These are phyloP conservation scores for Folsomia candida DNA, from an alignment of 2,888 invertebrate species.

Conservation along the genomic window DNA sequence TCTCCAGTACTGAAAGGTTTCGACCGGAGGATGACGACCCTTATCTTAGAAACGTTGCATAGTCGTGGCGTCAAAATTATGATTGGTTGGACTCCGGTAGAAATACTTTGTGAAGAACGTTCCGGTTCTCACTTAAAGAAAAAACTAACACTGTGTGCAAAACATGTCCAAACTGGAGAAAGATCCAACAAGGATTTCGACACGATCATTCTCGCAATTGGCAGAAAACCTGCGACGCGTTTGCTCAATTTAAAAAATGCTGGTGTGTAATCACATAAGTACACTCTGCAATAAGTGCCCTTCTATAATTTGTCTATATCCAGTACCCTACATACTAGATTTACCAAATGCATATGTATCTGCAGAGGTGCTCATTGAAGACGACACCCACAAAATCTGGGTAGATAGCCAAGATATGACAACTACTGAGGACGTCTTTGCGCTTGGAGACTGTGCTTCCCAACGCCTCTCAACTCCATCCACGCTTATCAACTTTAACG, in stretches of 20 bases:
- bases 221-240: constrained; percentile 60
- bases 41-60: constrained; percentile 58
- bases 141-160: constrained; percentile 6
- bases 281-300: neutral
- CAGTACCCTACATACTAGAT: neutral
- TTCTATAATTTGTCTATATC: no score
- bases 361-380: constrained; percentile 16
- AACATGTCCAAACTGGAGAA: constrained; percentile 7
- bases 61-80: constrained; percentile 58
- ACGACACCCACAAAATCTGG: neutral
- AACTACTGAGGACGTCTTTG: constrained; percentile 55
- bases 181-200: constrained; percentile 54
- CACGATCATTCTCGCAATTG: constrained; percentile 61
- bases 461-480: constrained; percentile 61
- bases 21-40: constrained; percentile 60
- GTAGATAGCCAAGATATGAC: constrained; percentile 13
- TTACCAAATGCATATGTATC: neutral
- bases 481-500: no score
- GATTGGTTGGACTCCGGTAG: constrained; percentile 55
- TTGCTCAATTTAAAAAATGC: constrained; percentile 12
- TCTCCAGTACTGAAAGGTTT: constrained; percentile 60
- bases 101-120: constrained; percentile 53
- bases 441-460: constrained; percentile 62
- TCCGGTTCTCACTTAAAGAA: no score
- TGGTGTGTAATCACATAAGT: constrained; percentile 10